These are phyloP conservation scores for Platyura marginata DNA, from an alignment of 1,140 invertebrate species.

Conservation along the genomic window DNA sequence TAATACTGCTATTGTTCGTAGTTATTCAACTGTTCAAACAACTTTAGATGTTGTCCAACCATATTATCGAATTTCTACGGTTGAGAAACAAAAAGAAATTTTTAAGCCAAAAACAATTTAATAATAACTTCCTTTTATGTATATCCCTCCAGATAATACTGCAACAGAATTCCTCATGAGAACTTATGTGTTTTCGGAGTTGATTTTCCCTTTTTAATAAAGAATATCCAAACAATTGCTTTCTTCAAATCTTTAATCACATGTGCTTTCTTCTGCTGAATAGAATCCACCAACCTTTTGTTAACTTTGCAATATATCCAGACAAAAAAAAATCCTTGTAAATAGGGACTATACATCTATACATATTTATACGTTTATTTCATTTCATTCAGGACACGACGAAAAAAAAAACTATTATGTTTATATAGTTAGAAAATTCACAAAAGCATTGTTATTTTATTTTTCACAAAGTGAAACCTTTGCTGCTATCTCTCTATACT, in stretches of 20 bases:
- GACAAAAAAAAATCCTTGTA: neutral
- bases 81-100: no score
- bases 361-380: neutral
- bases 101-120: no score
- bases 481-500: neutral
- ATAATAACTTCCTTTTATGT: no score
- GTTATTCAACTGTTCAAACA: no score
- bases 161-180: no score
- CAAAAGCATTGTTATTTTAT: neutral
- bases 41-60: no score
- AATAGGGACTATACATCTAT: neutral
- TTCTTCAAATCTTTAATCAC: neutral
- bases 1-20: no score
- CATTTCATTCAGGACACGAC: neutral
- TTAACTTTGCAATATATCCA: neutral
- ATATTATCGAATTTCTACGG: no score
- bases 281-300: neutral
- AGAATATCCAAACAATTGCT: neutral
- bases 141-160: no score
- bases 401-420: neutral
- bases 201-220: neutral
- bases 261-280: neutral
- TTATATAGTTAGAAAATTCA: neutral
- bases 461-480: neutral
- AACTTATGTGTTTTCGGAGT: neutral